Evolutionary conservation across 2,888 invertebrate species (phyloP), one percentile per base, ranked within the genome.

Genomic region (Colostygia pectinataria): DNA sequence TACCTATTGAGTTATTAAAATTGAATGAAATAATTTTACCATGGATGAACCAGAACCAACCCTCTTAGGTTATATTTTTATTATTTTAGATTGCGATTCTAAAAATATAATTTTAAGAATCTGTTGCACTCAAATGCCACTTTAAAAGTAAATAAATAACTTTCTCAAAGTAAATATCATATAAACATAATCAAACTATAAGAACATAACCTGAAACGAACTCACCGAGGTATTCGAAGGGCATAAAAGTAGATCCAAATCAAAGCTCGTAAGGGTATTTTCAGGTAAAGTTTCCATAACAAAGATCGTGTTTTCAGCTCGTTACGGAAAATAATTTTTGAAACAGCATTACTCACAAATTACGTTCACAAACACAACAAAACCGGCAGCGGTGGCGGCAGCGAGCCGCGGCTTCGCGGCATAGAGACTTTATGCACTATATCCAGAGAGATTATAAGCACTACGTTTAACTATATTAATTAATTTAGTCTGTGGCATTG

Each of bases 201-300:
- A 7, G 14, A 27, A 27, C 15, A 42, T 48, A 48, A 48, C 47
- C 47, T 48, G 13, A 31, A 40, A 12, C 38, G 29, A 40, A 37
- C 41, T 41, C 14, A 41, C 40, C 36, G 33, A 31, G 9, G 36
- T 3, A 31, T 41, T 15, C 31, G 47, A 36, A 13, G 47, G 28
- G 15, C 41, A 8, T 15, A 48, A 14, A 12, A 48, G 41, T 13
- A 41, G 25, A 31, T 48, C 47, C 14, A 48, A 41, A 48, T 48
- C 47, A 27, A 48, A 48, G 37, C 13, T 41, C 12, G 40, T 31
- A 8, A 48, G 47, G 37, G 36, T 13, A 32, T 41, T 48, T 37
- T 41, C 47, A 12, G 28, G 28, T 32, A 37, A 36, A 15, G 41
- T 41, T 37, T 25, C 36, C 47, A 48, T 47, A 25, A 29, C 29